Conservation (phyloP, 2,113 vertebrate genomes). For the Mesembrinibis cayennensis region DNA sequence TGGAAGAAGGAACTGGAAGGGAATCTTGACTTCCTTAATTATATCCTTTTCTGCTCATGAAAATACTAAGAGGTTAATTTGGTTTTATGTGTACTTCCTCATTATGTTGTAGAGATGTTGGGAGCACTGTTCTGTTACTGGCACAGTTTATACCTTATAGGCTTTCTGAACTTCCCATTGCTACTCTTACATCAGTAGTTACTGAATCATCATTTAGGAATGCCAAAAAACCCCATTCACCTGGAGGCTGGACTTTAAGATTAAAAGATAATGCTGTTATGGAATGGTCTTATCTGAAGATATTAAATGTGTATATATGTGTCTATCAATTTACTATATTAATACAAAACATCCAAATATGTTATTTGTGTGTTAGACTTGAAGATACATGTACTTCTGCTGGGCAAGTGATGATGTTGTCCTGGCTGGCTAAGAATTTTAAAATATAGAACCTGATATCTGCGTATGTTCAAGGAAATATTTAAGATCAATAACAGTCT, state of each 20-base stretch:
- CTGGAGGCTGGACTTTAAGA: background rate
- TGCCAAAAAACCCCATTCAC: background rate
- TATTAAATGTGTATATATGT: background rate
- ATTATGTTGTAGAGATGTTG: background rate
- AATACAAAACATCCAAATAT: background rate
- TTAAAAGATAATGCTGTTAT: background rate
- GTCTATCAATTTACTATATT: background rate
- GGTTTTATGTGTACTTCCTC: background rate
- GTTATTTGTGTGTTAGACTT: background rate
- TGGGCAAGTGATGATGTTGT: background rate
- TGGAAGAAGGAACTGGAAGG: slow-evolving; percentile 28
- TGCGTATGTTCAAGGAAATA: background rate
- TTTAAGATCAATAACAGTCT: background rate
- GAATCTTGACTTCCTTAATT: slow-evolving; percentile 34
- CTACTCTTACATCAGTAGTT: background rate
- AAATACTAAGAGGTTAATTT: slow-evolving; percentile 21
- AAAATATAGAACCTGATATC: background rate
- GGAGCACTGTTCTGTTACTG: background rate
- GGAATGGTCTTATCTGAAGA: background rate
- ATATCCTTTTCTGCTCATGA: slow-evolving; percentile 22
- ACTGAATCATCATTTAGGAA: background rate
- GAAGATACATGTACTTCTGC: background rate
- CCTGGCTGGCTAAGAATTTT: background rate
- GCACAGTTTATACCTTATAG: background rate
- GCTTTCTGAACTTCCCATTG: background rate